Base-by-base conservation (phyloP, 2,797 vertebrate genomes). In the Sebastes cheni region DNA sequence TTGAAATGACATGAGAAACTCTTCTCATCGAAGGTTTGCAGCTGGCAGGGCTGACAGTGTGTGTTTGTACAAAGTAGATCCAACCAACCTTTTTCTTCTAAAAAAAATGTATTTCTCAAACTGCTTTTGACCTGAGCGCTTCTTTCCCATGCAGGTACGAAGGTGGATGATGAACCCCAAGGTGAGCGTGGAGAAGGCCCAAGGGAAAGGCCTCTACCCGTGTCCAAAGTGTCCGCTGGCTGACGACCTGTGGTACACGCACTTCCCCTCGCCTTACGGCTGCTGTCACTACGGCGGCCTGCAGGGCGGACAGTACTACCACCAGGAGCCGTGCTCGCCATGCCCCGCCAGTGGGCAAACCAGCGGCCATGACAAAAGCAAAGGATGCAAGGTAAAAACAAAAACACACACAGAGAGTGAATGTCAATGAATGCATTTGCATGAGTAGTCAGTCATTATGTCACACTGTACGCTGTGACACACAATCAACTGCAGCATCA, bases 161-260 rank as follows among this genome's bases (percentile, higher is more conserved):
- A 93, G 97, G 91, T 99, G 98, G 98, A 99, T 99, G 95, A 96
- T 97, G 75, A 99, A 96, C 84, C 97, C 98, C 0, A 97, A 98
- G 93, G 97, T 98, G 79, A 97, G 92, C 2, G 93, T 95, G 88
- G 98, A 99, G 89, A 98, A 98, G 88, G 73, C 90, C 60, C 96
- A 97, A 70, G 95, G 95, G 2, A 91, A 97, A 88, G 90, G 90
- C 3, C 94, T 96, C 82, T 96, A 97, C 76, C 88, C 97, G 0
- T 96, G 95, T 70, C 88, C 96, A 16, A 95, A 95, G 83, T 95
- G 97, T 81, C 95, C 96, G 0, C 93, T 96, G 14, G 91, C 96
- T 4, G 92, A 97, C 0, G 97, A 98, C 67, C 92, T 96, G 0
- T 95, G 95, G 92, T 94, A 94, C 88, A 88, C 92, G 0, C 95